Base-by-base conservation (phyloP, 2,888 invertebrate genomes). In the Cyrtodaria siliqua region DNA sequence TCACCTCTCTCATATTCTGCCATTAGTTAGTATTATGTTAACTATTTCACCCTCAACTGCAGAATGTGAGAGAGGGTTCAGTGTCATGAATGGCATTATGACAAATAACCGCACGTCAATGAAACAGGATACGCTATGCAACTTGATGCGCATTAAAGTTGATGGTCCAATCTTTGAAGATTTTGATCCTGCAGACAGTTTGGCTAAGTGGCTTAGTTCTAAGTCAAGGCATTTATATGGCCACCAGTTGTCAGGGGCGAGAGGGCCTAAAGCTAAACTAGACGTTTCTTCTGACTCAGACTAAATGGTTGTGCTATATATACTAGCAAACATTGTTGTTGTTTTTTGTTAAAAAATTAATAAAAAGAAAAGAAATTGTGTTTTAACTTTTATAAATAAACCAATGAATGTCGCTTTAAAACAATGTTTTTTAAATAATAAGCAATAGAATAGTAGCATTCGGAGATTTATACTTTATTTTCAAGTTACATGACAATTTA, bases 11-110 rank as follows among this genome's bases (percentile, higher is more conserved):
- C 8, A 33, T 18, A 42, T 73, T 16, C 18, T 47, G 12, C 29
- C 55, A 16, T 49, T 67, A 1, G 56, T 67, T 1, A 44, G 24
- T 12, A 74, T 73, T 6, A 67, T 67, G 67, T 52, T 74, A 0
- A 68, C 62, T 1, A 47, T 75, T 12, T 63, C 75, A n/a, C 75
- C 64, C 16, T 20, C 33, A 12, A 75, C 69, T 24, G 69, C 75
- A 12, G 75, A 75, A 26, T 75, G 69, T 75, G 75, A 75, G n/a
- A 14, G 63, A 8, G 69, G 69, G 2, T 69, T 75, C 26, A 63
- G 57, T 24, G 4, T 4, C 1, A 47, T 69, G 27, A 75, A 75
- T 44, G 2, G 6, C 2, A 40, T 70, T 2, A 70, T 61, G 20
- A 53, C 59, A 4, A 1, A 59, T 16, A 0, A 14, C 2, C 27